These are phyloP conservation scores for Bombus picipes DNA, from an alignment of 1,140 invertebrate genomes.

Conservation along the genomic window DNA sequence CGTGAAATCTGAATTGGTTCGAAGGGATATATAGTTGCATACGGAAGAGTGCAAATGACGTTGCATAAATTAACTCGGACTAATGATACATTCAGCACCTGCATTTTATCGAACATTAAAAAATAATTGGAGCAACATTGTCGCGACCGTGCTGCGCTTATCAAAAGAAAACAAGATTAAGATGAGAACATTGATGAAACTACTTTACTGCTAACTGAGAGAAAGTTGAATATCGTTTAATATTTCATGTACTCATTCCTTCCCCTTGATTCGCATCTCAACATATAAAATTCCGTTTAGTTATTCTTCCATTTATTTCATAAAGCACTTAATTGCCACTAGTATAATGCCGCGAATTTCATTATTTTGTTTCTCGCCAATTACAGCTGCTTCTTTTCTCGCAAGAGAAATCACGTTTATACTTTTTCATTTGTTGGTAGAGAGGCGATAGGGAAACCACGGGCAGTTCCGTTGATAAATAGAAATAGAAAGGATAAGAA, in stretches of 20 bases:
- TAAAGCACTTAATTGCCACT: not conserved
- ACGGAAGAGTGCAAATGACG: not conserved
- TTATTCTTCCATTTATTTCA: not conserved
- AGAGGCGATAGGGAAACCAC: not conserved
- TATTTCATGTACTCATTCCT: conserved; percentile 51
- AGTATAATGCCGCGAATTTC: not conserved
- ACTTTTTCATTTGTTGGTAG: not conserved
- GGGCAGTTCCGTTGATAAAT: not conserved
- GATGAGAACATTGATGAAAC: conserved; percentile 42
- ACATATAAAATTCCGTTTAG: not conserved
- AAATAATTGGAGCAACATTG: not conserved
- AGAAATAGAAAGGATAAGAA: conserved; percentile 7
- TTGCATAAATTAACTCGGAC: conserved; percentile 19
- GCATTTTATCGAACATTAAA: not conserved
- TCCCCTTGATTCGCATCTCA: not conserved
- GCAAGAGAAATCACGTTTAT: not conserved
- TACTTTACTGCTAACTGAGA: conserved; percentile 41
- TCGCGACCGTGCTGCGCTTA: not conserved
- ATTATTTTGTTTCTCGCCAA: not conserved
- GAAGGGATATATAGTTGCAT: not conserved
- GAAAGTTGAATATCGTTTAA: conserved; percentile 74
- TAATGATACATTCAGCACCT: conserved; percentile 1
- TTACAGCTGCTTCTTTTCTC: not conserved
- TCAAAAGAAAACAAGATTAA: conserved; percentile 25
- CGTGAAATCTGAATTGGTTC: too few species aligned